phyloP scores from a whole-genome alignment of 1,140 invertebrate species.

The Hirudo medicinalis region DNA sequence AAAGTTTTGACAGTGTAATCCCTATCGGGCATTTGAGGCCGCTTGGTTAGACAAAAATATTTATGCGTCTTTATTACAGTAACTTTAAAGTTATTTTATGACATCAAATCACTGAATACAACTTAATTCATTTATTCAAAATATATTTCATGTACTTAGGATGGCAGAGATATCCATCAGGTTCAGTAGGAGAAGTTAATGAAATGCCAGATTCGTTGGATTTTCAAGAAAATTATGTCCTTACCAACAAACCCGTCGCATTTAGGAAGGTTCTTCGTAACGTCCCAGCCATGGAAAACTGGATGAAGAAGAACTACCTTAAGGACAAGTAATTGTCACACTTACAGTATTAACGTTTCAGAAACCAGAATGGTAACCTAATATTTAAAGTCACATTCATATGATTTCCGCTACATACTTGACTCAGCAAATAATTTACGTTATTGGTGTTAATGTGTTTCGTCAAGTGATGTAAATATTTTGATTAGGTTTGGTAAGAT shows the following conservation, averaged over 20 bases:
- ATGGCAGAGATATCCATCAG: constrained; percentile 28
- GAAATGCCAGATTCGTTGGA: constrained; percentile 26
- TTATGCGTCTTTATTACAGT: not conserved
- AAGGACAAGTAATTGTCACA: constrained; percentile 29
- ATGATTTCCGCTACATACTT: no score
- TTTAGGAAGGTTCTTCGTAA: constrained; percentile 29
- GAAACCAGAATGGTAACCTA: no score
- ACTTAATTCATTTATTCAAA: not conserved
- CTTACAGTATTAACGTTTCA: no score
- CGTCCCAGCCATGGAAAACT: constrained; percentile 25
- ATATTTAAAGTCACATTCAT: no score
- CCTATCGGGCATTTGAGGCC: constrained; percentile 35
- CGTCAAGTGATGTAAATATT: not conserved
- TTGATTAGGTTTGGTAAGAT: constrained; percentile 31
- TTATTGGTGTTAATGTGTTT: no score
- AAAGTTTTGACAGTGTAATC: constrained; percentile 23
- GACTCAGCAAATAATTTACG: no score
- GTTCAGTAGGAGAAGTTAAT: constrained; percentile 24
- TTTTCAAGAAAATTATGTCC: constrained; percentile 33
- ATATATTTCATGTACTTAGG: constrained; percentile 19
- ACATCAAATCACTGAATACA: not conserved
- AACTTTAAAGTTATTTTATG: not conserved
- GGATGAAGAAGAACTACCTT: constrained; percentile 31
- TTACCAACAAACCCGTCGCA: constrained; percentile 28
- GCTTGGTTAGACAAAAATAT: constrained; percentile 27